These are phyloP conservation scores for Okapia johnstoni DNA, from an alignment of 2,113 vertebrate genomes.

Conservation along the genomic window DNA sequence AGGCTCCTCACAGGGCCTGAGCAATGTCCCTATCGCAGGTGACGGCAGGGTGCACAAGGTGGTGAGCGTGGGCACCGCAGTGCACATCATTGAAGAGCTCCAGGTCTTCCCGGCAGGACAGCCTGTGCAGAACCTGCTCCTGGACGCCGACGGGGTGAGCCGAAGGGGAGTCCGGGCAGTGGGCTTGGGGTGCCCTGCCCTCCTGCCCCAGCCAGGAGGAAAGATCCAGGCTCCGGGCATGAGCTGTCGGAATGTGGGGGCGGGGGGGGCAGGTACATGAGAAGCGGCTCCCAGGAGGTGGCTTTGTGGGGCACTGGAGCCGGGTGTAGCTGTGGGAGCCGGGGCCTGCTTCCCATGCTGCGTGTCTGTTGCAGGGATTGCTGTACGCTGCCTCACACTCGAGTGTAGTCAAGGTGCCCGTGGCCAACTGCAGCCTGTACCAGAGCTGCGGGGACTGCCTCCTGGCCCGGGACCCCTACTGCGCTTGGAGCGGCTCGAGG, in stretches of 20 bases:
- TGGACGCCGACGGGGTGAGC: slow-evolving; percentile 87
- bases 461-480: slow-evolving; percentile 95
- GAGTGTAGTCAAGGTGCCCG: slow-evolving; percentile 88
- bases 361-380: slow-evolving; percentile 78
- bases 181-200: rapidly evolving
- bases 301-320: neutral
- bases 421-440: slow-evolving; percentile 95
- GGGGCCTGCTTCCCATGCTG: rapidly evolving
- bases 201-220: neutral
- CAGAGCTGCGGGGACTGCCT: slow-evolving; percentile 94
- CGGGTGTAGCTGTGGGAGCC: neutral
- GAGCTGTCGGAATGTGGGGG: neutral
- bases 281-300: neutral
- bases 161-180: rapidly evolving
- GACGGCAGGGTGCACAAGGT: slow-evolving; percentile 94
- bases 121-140: slow-evolving; percentile 89
- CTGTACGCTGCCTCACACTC: slow-evolving; percentile 89
- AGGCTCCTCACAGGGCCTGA: neutral
- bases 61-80: slow-evolving; percentile 79
- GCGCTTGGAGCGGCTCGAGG: slow-evolving; percentile 86
- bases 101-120: slow-evolving; percentile 84
- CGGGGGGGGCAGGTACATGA: neutral
- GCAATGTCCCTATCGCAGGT: slow-evolving; percentile 77
- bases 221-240: neutral
- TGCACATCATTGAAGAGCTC: slow-evolving; percentile 93